phyloP scores from a whole-genome alignment of 2,888 invertebrate genomes.

The Heliconius erato region DNA sequence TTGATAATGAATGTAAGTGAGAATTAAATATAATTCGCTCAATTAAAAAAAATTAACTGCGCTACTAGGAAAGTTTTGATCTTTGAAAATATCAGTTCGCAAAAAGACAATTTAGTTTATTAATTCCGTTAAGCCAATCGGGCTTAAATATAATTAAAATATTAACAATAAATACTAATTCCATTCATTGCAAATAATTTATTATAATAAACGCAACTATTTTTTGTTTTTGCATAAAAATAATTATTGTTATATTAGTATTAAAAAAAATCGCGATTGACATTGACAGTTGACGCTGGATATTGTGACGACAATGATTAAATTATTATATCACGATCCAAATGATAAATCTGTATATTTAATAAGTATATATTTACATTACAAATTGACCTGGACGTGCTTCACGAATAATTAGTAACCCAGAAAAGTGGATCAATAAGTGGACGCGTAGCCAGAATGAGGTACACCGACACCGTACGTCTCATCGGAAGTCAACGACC shows the following conservation, averaged over 20 bases:
- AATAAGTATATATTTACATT: background rate
- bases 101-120: background rate
- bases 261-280: background rate
- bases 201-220: too few species aligned
- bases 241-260: background rate
- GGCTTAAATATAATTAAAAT: background rate
- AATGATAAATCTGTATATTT: background rate
- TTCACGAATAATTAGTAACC: constrained; percentile 31
- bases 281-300: background rate
- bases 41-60: too few species aligned
- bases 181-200: background rate
- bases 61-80: background rate
- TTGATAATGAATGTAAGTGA: too few species aligned
- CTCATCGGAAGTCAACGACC: constrained; percentile 46
- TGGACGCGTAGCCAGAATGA: constrained; percentile 28
- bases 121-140: background rate
- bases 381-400: constrained; percentile 28
- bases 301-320: constrained; percentile 4
- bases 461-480: constrained; percentile 1
- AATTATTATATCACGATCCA: background rate
- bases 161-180: background rate
- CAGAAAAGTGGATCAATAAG: constrained; percentile 46
- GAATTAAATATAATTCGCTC: too few species aligned
- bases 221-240: background rate
- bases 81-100: background rate